Base-by-base conservation (phyloP, 2,888 invertebrate genomes). In the Phyto melanocephala region DNA sequence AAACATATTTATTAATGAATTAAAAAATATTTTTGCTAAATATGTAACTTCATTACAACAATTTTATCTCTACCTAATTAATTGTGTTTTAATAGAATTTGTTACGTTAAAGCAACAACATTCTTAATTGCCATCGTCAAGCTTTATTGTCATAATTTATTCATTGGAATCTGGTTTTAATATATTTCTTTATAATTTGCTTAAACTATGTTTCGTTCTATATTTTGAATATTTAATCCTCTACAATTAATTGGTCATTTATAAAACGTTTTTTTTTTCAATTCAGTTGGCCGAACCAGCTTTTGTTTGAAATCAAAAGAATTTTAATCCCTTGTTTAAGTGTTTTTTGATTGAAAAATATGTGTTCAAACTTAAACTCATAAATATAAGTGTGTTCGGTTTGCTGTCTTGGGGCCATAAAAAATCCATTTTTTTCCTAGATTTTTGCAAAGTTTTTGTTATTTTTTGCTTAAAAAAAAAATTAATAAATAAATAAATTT, bases 251-350 rank as follows among this genome's bases (percentile, higher is more conserved):
- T 80, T 67, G 37, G 13, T 42, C 45, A 65, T 74, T 74, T 42
- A 42, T 65, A 28, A 54, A 22, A 20, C 8, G 8, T 37, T 74
- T 17, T 62, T 62, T n/a, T 20, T 52, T 28, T 45, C 11, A 13
- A 7, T 42, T 72, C 20, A n/a, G 3, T 37, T 37, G 2, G 1
- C 8, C 11, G 7, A 17, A 17, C 6, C 17, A 17, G 8, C 8
- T 20, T 47, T 47, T 10, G 6, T 7, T 35, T 35, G 52, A 11
- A 17, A 28, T 28, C 28, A 28, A 33, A 56, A 75, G 42, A 65
- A 75, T 70, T 65, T 80, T 58, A 80, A 80, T 80, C 68, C 58
- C 75, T 58, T 63, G 56, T 70, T 65, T 33, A 40, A 47, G 33
- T 42, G 13, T 62, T 62, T 62, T 62, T 72, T 33, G 15, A 42